Percentiles rank a stretch among this genome's conserved stretches.
Conservation (phyloP, 2,797 vertebrate species). For the Poecilia wingei region DNA sequence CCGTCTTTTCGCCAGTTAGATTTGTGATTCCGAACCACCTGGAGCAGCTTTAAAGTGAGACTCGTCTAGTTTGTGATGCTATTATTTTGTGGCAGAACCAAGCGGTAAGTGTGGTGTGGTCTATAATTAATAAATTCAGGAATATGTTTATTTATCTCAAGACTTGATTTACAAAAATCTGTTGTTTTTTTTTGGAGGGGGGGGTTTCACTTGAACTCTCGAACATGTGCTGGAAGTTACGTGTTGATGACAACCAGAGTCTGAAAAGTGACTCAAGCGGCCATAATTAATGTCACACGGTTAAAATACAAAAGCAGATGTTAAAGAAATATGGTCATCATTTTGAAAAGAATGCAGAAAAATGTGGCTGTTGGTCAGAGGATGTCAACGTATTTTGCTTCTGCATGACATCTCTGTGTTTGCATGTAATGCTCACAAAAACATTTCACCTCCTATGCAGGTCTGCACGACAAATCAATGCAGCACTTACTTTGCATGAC, state of each 20-base stretch:
- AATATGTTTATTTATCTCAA: background rate
- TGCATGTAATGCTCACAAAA: slow-evolving; percentile 11
- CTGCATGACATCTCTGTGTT: slow-evolving; percentile 5
- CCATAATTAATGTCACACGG: slow-evolving; percentile 6
- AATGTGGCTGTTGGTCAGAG: background rate
- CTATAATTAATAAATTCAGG: background rate
- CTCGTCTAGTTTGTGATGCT: background rate
- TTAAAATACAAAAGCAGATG: background rate
- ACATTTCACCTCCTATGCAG: slow-evolving; percentile 16
- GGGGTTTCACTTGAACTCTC: background rate
- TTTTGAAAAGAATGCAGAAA: slow-evolving; percentile 11
- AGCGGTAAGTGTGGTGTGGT: background rate
- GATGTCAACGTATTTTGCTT: slow-evolving; percentile 10
- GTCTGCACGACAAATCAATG: slow-evolving; percentile 4
- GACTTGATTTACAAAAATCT: background rate
- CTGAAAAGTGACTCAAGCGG: slow-evolving; percentile 3
- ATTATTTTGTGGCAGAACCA: background rate
- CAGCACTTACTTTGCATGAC: slow-evolving; percentile 3
- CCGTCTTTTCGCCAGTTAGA: background rate
- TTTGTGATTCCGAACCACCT: background rate
- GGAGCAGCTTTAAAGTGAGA: background rate
- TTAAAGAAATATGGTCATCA: slow-evolving; percentile 5
- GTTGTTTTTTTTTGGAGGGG: background rate
- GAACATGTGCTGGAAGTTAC: background rate
- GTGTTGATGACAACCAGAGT: background rate